A percentile compares a stretch with the other conserved stretches of the same genome.
These are phyloP conservation scores for Psittacara wagleri DNA, from an alignment of 2,113 vertebrate species.

Conservation along the genomic window DNA sequence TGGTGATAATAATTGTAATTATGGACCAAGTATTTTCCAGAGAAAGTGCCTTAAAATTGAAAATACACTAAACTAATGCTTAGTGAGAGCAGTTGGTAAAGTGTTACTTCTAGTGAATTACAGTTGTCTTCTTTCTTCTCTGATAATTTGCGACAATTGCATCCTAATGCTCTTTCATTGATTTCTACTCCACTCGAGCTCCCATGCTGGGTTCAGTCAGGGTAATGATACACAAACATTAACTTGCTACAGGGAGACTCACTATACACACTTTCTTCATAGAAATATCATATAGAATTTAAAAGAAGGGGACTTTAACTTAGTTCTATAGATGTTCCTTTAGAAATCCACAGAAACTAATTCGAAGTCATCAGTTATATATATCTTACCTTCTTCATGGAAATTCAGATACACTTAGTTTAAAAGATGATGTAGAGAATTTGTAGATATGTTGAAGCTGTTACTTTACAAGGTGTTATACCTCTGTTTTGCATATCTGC, in stretches of 20 bases:
- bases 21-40: conserved; percentile 23
- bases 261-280: not conserved
- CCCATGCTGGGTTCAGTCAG: conserved; percentile 68
- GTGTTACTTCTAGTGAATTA: conserved; percentile 62
- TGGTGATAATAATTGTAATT: conserved; percentile 70
- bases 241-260: conserved; percentile 32
- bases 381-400: not conserved
- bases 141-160: conserved; percentile 75
- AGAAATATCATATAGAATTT: not conserved
- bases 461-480: not conserved
- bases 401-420: not conserved
- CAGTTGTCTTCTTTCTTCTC: conserved; percentile 70
- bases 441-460: not conserved
- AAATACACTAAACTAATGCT: conserved; percentile 60
- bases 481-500: not conserved
- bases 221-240: conserved; percentile 51
- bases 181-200: conserved; percentile 70
- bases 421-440: not conserved
- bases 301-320: not conserved
- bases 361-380: not conserved
- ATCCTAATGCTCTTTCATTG: conserved; percentile 71
- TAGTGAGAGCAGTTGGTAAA: conserved; percentile 69
- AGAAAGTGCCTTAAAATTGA: conserved; percentile 64
- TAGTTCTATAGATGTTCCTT: not conserved
- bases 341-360: not conserved